Percentiles rank a stretch among this genome's conserved stretches.
These are phyloP conservation scores for Pholis gunnellus DNA, from an alignment of 2,113 vertebrate genomes.

Conservation along the genomic window DNA sequence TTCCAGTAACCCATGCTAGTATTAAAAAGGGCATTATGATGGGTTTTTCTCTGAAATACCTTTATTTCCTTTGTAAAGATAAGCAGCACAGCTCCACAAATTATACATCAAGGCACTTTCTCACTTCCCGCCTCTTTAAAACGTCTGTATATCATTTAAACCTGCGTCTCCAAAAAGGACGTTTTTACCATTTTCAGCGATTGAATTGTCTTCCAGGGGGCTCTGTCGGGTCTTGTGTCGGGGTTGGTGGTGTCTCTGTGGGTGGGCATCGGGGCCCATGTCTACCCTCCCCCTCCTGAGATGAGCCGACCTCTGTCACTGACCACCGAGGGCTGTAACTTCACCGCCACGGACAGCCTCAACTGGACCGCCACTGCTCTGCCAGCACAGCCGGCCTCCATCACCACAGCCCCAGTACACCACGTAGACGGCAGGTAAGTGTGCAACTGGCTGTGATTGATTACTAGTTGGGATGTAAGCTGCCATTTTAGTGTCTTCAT, in stretches of 20 bases:
- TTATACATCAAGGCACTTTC: neutral
- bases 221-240: conserved; percentile 78
- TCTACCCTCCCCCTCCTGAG: conserved; percentile 74
- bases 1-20: neutral
- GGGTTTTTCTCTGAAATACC: neutral
- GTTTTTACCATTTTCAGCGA: neutral
- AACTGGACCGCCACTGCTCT: conserved; percentile 64
- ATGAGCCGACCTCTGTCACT: conserved; percentile 76
- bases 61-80: neutral
- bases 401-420: neutral
- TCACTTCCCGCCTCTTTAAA: neutral
- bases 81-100: neutral
- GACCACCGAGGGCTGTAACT: conserved; percentile 78
- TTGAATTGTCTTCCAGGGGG: conserved; percentile 77
- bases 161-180: neutral
- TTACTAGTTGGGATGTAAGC: neutral
- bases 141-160: neutral
- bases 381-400: conserved; percentile 9
- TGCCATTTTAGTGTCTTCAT: neutral
- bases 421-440: conserved; percentile 45
- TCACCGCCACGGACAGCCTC: conserved; percentile 40
- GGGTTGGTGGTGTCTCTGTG: conserved; percentile 83
- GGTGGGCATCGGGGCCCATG: conserved; percentile 83
- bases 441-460: neutral
- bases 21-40: neutral